These are phyloP conservation scores for Iselma pallidipennis DNA, from an alignment of 2,888 invertebrate genomes.

Conservation along the genomic window DNA sequence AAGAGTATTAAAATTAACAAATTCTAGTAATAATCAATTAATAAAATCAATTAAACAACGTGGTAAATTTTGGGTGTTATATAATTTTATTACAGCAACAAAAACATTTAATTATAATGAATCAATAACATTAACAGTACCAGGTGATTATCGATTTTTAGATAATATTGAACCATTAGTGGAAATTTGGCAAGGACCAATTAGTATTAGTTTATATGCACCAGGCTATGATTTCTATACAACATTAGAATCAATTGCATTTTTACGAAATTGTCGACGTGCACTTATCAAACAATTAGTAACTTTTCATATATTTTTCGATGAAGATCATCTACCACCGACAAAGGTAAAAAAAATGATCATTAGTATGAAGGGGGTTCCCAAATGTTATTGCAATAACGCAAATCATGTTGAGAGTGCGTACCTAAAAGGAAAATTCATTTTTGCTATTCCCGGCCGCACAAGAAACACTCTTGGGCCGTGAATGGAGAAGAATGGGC, in stretches of 20 bases:
- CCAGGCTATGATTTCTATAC: conserved; percentile 76
- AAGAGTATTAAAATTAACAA: background rate
- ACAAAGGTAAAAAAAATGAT: too few relatives aligned
- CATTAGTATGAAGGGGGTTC: too few relatives aligned
- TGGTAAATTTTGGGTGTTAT: conserved; percentile 6
- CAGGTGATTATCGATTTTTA: conserved; percentile 74
- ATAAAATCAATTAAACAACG: background rate
- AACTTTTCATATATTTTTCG: conserved; percentile 83
- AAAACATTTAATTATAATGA: conserved; percentile 51
- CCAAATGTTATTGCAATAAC: too few relatives aligned
- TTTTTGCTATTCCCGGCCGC: too few relatives aligned
- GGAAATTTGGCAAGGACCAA: conserved; percentile 79
- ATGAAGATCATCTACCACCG: conserved; percentile 73
- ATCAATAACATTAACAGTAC: conserved; percentile 63
- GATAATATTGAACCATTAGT: conserved; percentile 79
- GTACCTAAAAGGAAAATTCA: too few relatives aligned
- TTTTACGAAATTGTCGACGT: conserved; percentile 71
- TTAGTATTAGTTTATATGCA: conserved; percentile 79
- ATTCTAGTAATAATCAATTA: background rate
- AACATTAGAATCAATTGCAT: conserved; percentile 74
- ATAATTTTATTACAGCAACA: conserved; percentile 1
- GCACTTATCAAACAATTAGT: conserved; percentile 74
- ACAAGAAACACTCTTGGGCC: too few relatives aligned
- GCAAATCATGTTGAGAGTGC: too few relatives aligned
- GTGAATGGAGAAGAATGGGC: too few relatives aligned